A percentile compares a stretch with the other conserved stretches of the same genome.
phyloP scores from a whole-genome alignment of 2,888 invertebrate genomes.

The Nebria brevicollis region DNA sequence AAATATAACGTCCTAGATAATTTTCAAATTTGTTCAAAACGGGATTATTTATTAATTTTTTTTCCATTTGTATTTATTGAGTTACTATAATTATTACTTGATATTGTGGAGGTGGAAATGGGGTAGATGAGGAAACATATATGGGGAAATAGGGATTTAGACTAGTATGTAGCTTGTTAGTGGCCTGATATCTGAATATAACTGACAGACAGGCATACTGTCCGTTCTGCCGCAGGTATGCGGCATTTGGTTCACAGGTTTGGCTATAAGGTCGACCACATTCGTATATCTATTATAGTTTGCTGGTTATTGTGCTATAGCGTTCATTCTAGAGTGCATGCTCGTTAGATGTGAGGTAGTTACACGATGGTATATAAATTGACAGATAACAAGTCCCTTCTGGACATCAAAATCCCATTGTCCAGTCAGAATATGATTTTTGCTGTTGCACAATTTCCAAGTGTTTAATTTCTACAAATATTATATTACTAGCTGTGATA shows the following conservation, averaged over 20 bases:
- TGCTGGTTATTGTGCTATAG: neutral
- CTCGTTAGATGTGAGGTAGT: constrained; percentile 18
- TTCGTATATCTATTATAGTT: neutral
- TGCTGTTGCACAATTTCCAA: neutral
- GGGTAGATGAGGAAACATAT: too few species aligned
- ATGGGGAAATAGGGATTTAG: neutral
- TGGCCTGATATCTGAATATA: neutral
- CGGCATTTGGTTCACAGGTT: neutral
- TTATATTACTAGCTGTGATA: too few species aligned
- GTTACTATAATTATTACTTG: too few species aligned
- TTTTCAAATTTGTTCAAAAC: too few species aligned
- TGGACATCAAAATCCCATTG: constrained; percentile 3
- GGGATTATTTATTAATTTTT: too few species aligned
- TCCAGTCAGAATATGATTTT: constrained; percentile 13
- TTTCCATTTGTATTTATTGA: too few species aligned
- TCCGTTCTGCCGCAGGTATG: neutral
- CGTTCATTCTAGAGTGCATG: neutral
- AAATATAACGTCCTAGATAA: neutral
- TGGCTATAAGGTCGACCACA: neutral
- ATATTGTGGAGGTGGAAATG: too few species aligned
- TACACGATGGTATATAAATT: constrained; percentile 3
- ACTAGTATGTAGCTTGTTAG: neutral
- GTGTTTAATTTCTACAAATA: neutral
- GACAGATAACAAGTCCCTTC: constrained; percentile 14
- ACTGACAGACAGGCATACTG: neutral